These are phyloP conservation scores for Anorthoa munda DNA, from an alignment of 2,888 invertebrate species.

Conservation along the genomic window DNA sequence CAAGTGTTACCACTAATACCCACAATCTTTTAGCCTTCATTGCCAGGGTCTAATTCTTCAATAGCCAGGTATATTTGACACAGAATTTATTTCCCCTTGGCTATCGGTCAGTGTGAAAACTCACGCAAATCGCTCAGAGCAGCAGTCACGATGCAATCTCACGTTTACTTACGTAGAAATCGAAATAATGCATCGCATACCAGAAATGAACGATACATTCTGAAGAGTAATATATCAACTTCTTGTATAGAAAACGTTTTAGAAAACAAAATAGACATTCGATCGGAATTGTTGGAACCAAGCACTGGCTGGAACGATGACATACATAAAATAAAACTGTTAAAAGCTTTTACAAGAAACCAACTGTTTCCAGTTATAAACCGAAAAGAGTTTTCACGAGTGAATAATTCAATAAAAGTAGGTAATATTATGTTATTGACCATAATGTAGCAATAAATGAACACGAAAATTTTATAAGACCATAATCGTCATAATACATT, in stretches of 20 bases:
- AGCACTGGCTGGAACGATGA: constrained; percentile 17
- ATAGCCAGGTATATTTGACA: constrained; percentile 63
- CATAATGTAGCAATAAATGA: constrained; percentile 15
- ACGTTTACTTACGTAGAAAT: constrained; percentile 64
- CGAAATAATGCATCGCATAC: constrained; percentile 61
- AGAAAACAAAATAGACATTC: constrained; percentile 19
- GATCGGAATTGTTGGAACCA: constrained; percentile 13
- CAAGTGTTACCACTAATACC: constrained; percentile 52
- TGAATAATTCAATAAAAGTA: not conserved
- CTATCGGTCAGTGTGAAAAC: constrained; percentile 79
- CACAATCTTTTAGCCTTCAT: constrained; percentile 49
- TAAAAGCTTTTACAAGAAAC: not conserved
- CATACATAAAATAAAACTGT: not conserved
- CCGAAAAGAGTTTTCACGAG: no score
- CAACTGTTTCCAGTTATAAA: not conserved
- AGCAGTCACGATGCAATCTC: constrained; percentile 71
- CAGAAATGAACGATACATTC: constrained; percentile 44
- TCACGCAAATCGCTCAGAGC: constrained; percentile 67
- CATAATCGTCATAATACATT: no score
- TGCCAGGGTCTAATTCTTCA: constrained; percentile 45
- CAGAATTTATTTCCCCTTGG: constrained; percentile 70
- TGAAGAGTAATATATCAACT: constrained; percentile 28
- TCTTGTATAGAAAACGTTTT: constrained; percentile 29
- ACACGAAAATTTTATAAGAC: not conserved
- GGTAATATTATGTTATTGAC: constrained; percentile 1